A percentile compares a stretch with the other conserved stretches of the same genome.
Evolutionary conservation across 2,113 vertebrate species (phyloP).

Genomic region (Panthera leo): DNA sequence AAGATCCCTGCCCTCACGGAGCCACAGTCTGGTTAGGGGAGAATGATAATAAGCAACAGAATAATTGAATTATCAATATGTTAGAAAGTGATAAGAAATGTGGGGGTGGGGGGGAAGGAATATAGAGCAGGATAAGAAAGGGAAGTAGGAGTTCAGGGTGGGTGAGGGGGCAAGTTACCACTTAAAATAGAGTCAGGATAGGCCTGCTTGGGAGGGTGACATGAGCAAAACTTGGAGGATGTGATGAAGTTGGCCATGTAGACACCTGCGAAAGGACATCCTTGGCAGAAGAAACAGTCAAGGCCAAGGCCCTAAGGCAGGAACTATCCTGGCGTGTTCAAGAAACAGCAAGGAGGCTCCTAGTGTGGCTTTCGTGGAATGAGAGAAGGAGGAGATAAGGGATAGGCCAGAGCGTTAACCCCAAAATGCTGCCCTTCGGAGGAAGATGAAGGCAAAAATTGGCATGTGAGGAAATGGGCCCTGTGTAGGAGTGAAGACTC

Average conservation of each 20-base stretch:
- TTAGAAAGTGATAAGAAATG: not conserved
- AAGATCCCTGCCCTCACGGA: not conserved
- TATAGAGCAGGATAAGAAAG: slow-evolving; percentile 4
- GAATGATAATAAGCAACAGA: not conserved
- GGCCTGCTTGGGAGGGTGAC: not conserved
- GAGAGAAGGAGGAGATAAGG: not conserved
- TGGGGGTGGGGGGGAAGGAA: not conserved
- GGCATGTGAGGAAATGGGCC: not conserved
- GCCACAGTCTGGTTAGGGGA: not conserved
- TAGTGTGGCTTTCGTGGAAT: not conserved
- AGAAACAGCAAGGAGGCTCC: not conserved
- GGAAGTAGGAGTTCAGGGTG: not conserved
- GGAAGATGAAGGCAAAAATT: not conserved
- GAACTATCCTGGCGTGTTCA: not conserved
- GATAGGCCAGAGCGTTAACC: not conserved
- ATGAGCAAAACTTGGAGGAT: not conserved
- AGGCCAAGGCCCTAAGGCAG: not conserved
- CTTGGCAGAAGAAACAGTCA: not conserved
- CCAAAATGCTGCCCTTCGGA: not conserved
- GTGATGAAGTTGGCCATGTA: not conserved
- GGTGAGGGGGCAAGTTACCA: not conserved
- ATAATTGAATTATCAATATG: not conserved
- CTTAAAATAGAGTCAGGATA: not conserved
- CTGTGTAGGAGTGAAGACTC: not conserved
- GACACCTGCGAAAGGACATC: not conserved